These are phyloP conservation scores for Anas platyrhynchos DNA, from an alignment of 2,113 vertebrate genomes.

Conservation along the genomic window DNA sequence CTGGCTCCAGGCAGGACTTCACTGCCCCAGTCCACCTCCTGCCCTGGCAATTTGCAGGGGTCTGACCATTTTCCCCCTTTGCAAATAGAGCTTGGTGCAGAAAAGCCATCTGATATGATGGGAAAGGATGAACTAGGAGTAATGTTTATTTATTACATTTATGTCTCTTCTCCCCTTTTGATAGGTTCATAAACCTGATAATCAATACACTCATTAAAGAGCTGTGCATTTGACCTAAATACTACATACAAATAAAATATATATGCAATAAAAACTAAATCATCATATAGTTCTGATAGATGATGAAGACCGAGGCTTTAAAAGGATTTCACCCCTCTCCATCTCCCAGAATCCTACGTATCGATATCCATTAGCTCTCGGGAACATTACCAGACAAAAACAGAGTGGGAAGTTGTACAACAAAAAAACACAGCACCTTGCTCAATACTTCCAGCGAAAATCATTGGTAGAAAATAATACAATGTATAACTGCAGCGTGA, in stretches of 20 bases:
- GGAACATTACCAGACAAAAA: not conserved
- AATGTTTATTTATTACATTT: not conserved
- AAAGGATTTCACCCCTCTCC: not conserved
- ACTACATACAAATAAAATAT: not conserved
- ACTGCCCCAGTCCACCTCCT: not conserved
- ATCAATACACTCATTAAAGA: not conserved
- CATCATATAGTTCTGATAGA: not conserved
- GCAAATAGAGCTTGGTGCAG: not conserved
- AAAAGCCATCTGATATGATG: not conserved
- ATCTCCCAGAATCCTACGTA: not conserved
- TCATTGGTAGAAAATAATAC: not conserved
- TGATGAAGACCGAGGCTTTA: not conserved
- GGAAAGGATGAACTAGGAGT: not conserved
- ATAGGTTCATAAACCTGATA: not conserved
- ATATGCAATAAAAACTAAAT: not conserved
- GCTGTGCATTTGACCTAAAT: not conserved
- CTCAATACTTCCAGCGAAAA: constrained; percentile 32
- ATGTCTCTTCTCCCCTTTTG: not conserved
- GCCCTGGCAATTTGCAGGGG: not conserved
- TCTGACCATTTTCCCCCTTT: not conserved
- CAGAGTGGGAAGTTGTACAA: not conserved
- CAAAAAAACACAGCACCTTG: not conserved
- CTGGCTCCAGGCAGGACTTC: not conserved
- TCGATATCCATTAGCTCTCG: not conserved
- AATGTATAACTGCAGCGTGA: not conserved